Evolutionary conservation across 1,140 invertebrate species (phyloP).

Genomic region (Antheraea pernyi): DNA sequence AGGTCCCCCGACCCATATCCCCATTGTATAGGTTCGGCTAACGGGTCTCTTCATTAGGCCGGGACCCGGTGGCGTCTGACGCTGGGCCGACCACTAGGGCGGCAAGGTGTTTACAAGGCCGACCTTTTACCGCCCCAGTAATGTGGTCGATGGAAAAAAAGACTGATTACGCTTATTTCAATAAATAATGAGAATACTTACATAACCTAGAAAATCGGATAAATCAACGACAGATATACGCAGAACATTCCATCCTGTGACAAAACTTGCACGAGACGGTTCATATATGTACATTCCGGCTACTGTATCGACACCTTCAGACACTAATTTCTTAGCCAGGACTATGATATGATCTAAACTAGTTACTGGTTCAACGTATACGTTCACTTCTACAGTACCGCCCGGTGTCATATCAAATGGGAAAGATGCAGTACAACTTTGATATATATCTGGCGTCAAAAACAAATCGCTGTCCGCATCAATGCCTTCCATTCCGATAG

Average conservation of each 20-base stretch:
- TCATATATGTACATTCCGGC: slow-evolving; percentile 22
- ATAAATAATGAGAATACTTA: slow-evolving; percentile 24
- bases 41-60: too few species aligned
- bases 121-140: too few species aligned
- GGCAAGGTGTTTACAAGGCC: too few species aligned
- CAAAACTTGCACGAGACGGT: slow-evolving; percentile 14
- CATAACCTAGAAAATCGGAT: slow-evolving; percentile 31
- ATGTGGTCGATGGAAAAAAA: too few species aligned
- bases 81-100: too few species aligned
- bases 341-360: slow-evolving; percentile 27
- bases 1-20: too few species aligned
- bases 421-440: slow-evolving; percentile 36
- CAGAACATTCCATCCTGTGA: slow-evolving; percentile 26
- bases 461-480: slow-evolving; percentile 23
- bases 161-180: too few species aligned
- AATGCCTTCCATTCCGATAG: slow-evolving; percentile 17
- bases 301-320: slow-evolving; percentile 18
- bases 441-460: slow-evolving; percentile 20
- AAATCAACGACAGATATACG: slow-evolving; percentile 18
- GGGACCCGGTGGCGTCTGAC: too few species aligned
- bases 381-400: slow-evolving; percentile 32
- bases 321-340: slow-evolving; percentile 26
- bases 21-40: too few species aligned
- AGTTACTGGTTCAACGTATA: slow-evolving; percentile 26
- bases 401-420: slow-evolving; percentile 25